Evolutionary conservation across 2,113 vertebrate species (phyloP).

Genomic region (Aythya baeri): DNA sequence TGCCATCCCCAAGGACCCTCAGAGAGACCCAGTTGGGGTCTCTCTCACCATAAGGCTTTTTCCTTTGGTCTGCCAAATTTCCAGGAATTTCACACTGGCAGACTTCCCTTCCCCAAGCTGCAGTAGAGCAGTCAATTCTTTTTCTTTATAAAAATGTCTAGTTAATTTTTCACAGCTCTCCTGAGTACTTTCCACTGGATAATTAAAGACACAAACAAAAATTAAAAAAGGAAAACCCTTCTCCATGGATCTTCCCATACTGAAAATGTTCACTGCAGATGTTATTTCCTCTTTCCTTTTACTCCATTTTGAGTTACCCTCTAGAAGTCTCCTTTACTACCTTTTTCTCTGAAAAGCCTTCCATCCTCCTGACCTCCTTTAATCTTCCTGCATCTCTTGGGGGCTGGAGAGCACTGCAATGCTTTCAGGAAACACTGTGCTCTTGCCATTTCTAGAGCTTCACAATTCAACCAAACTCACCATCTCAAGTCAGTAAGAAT

Average conservation of each 20-base stretch:
- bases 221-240: background rate
- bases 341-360: background rate
- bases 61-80: background rate
- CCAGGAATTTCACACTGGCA: background rate
- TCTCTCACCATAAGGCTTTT: background rate
- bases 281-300: background rate
- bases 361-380: background rate
- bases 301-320: background rate
- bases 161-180: background rate
- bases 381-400: background rate
- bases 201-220: background rate
- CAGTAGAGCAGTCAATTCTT: background rate
- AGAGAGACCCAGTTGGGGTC: fast-evolving
- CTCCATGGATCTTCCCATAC: background rate
- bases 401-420: no score
- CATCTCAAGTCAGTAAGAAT: background rate
- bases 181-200: background rate
- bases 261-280: background rate
- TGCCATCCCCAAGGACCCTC: background rate
- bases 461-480: background rate
- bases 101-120: background rate
- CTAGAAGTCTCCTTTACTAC: background rate
- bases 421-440: background rate
- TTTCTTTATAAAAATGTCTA: background rate
- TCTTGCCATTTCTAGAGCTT: background rate